These are phyloP conservation scores for Coptotermes formosanus DNA, from an alignment of 1,140 invertebrate species.

Conservation along the genomic window DNA sequence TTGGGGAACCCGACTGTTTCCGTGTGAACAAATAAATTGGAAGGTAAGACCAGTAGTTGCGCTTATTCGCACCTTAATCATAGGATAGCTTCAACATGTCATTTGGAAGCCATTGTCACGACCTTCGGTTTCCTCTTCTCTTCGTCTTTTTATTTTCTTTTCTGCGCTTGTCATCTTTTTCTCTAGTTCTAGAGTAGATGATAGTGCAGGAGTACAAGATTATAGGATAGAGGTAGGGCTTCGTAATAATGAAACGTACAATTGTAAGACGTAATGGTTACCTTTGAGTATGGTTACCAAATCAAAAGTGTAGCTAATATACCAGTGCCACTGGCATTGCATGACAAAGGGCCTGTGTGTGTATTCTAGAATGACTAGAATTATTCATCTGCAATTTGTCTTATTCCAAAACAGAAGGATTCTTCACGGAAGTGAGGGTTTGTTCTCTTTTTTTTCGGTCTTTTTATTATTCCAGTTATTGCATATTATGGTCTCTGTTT, in stretches of 20 bases:
- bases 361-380: background rate
- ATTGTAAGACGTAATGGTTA: background rate
- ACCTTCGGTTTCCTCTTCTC: background rate
- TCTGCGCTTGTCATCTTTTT: background rate
- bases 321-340: background rate
- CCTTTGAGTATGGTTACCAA: background rate
- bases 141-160: background rate
- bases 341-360: background rate
- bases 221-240: background rate
- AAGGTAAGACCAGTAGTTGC: background rate
- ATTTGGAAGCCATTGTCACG: slow-evolving; percentile 6
- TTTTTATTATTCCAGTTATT: background rate
- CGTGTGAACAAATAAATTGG: background rate
- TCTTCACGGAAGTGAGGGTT: background rate
- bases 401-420: background rate
- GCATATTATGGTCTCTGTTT: too few relatives aligned
- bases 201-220: background rate
- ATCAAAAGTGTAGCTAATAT: background rate
- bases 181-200: background rate
- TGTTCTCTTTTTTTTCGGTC: background rate
- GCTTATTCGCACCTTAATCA: background rate
- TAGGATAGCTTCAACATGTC: background rate
- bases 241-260: background rate
- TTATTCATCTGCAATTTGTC: slow-evolving; percentile 3
- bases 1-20: background rate